These are phyloP conservation scores for Lepus europaeus DNA, from an alignment of 2,113 vertebrate genomes.

Conservation along the genomic window DNA sequence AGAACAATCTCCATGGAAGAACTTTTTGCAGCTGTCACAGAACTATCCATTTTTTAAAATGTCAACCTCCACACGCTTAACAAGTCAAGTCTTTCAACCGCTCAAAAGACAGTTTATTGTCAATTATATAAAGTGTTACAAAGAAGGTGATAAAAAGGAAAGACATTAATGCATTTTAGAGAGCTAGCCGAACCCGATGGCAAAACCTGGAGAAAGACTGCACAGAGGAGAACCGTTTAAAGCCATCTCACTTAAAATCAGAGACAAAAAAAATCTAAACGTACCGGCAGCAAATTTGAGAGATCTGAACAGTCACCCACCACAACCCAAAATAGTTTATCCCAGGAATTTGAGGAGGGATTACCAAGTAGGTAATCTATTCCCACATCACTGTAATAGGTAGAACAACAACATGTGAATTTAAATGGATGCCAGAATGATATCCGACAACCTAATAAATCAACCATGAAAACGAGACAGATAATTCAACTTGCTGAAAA, in stretches of 20 bases:
- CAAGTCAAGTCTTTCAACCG: slow-evolving; percentile 25
- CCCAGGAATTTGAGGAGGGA: neutral
- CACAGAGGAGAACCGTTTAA: neutral
- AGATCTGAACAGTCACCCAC: neutral
- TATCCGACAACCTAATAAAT: neutral
- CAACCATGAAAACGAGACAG: neutral
- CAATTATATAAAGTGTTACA: neutral
- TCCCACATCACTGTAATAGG: neutral
- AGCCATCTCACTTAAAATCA: slow-evolving; percentile 27
- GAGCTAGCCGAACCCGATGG: neutral
- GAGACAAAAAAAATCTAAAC: neutral
- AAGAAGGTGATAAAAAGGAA: slow-evolving; percentile 27
- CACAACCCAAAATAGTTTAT: neutral
- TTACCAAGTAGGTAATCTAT: neutral
- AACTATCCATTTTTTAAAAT: slow-evolving; percentile 50
- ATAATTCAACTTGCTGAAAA: slow-evolving; percentile 47
- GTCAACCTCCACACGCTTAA: slow-evolving; percentile 28
- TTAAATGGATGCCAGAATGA: neutral
- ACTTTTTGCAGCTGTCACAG: neutral
- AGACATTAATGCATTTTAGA: slow-evolving; percentile 44
- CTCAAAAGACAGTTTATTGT: slow-evolving; percentile 12
- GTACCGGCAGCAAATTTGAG: neutral
- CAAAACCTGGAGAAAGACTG: neutral
- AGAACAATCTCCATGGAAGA: neutral
- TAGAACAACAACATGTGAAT: neutral